These are phyloP conservation scores for Falcaria lacertinaria DNA, from an alignment of 2,888 invertebrate species.

Conservation along the genomic window DNA sequence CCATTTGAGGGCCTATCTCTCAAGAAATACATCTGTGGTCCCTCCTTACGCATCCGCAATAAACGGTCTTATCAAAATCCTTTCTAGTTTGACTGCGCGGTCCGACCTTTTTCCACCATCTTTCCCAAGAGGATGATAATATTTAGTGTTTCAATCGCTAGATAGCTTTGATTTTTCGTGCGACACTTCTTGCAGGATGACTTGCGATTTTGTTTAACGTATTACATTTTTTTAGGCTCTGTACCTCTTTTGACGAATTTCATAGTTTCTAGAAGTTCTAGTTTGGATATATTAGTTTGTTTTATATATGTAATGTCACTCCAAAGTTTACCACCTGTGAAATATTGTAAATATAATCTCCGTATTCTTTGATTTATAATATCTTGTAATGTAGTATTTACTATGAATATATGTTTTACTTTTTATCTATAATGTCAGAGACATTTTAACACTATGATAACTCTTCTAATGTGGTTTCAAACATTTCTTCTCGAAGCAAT, in stretches of 20 bases:
- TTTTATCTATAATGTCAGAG: no score
- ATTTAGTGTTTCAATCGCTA: constrained; percentile 30
- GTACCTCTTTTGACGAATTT: background rate
- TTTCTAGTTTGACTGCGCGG: constrained; percentile 17
- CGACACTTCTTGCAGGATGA: constrained; percentile 2
- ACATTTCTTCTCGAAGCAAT: no score
- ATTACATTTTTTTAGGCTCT: background rate
- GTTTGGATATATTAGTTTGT: no score
- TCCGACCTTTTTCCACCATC: constrained; percentile 22
- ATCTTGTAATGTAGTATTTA: no score
- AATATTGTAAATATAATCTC: no score
- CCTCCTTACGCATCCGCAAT: constrained; percentile 10
- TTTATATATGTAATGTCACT: no score
- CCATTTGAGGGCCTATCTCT: constrained; percentile 1
- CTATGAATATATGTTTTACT: no score
- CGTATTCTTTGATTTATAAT: no score
- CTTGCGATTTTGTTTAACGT: background rate
- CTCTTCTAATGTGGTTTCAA: no score
- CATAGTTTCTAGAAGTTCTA: no score
- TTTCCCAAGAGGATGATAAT: constrained; percentile 26
- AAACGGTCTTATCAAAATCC: constrained; percentile 27
- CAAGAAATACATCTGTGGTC: constrained; percentile 2
- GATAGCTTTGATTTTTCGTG: constrained; percentile 27
- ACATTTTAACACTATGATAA: no score
- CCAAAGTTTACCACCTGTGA: no score